Conservation (phyloP, 35 echinoderm and acorn worm genomes). For the Anneissia japonica region DNA sequence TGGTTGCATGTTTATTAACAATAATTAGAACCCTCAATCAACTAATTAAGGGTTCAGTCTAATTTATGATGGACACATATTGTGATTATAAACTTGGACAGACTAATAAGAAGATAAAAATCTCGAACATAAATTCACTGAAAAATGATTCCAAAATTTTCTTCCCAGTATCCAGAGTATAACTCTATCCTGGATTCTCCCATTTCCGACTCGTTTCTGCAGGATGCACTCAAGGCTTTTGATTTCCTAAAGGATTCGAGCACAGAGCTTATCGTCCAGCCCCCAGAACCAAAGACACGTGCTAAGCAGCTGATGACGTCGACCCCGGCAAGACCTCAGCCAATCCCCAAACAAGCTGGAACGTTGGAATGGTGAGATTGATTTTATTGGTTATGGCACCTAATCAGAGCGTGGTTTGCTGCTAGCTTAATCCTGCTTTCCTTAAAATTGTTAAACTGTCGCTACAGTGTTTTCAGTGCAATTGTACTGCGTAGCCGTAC, state of each 20-base stretch:
- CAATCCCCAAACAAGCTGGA: background rate
- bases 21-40: background rate
- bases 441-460: too few species aligned
- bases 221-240: constrained; percentile 93
- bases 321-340: background rate
- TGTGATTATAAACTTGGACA: too few species aligned
- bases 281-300: background rate
- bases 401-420: too few species aligned
- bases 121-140: background rate
- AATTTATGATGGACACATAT: too few species aligned
- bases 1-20: background rate
- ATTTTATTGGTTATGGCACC: too few species aligned
- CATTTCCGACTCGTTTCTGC: background rate
- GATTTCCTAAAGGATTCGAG: constrained; percentile 59
- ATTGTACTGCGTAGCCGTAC: too few species aligned
- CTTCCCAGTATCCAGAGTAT: background rate
- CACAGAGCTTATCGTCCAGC: background rate
- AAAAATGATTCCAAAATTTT: background rate
- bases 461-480: too few species aligned
- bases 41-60: too few species aligned
- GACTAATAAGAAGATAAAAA: background rate
- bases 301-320: background rate
- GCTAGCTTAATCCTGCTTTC: too few species aligned
- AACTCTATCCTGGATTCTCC: background rate
- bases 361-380: background rate